Evolutionary conservation across 2,797 vertebrate species (phyloP).

Genomic region (Neostethus bicornis): DNA sequence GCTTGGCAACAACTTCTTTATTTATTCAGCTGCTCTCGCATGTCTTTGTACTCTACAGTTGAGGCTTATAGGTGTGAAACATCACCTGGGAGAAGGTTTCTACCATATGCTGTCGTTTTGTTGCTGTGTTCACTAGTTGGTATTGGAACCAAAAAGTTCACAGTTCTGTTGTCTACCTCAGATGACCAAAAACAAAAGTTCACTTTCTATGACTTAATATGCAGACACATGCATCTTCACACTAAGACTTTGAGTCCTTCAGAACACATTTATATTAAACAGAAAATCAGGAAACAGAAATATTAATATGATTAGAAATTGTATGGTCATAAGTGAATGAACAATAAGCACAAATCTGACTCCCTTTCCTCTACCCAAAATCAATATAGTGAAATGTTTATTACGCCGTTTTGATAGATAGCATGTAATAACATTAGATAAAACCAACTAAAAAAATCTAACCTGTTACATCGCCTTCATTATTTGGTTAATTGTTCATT

Average conservation of each 20-base stretch:
- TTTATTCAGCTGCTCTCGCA: constrained; percentile 49
- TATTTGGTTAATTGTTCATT: constrained; percentile 18
- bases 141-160: constrained; percentile 29
- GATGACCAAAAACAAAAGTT: constrained; percentile 35
- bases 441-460: no score
- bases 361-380: no score
- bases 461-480: constrained; percentile 19
- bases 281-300: background rate
- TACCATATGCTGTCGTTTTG: constrained; percentile 8
- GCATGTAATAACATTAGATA: no score
- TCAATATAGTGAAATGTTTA: no score
- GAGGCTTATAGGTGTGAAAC: constrained; percentile 20
- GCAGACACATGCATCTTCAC: background rate
- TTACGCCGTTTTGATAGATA: no score
- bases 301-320: constrained; percentile 15
- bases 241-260: background rate
- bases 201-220: constrained; percentile 33
- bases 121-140: background rate
- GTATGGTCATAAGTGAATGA: background rate
- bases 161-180: constrained; percentile 35
- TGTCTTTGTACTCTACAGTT: constrained; percentile 22
- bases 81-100: constrained; percentile 40
- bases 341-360: no score
- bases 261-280: constrained; percentile 8
- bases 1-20: constrained; percentile 45